phyloP scores from a whole-genome alignment of 37 sponge, comb jelly and placozoan species.

The Halichondria panicea region DNA sequence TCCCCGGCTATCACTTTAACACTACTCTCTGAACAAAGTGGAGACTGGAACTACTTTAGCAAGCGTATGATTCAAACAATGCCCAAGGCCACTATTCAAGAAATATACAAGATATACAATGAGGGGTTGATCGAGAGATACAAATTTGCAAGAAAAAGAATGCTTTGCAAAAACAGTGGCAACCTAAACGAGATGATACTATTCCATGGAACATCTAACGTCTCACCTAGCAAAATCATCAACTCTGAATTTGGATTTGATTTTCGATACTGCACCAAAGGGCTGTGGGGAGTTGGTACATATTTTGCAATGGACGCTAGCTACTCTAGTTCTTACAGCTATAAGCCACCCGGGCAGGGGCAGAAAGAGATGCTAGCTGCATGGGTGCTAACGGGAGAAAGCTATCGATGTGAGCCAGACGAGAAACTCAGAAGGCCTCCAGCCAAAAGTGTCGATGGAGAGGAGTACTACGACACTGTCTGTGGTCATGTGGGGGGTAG shows the following conservation, averaged over 20 bases:
- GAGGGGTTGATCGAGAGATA: slow-evolving; percentile 57
- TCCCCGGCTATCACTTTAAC: too few relatives aligned
- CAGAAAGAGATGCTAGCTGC: slow-evolving; percentile 67
- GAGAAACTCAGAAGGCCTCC: slow-evolving; percentile 17
- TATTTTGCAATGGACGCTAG: slow-evolving; percentile 82
- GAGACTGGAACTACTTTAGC: slow-evolving; percentile 33
- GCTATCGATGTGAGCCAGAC: neutral
- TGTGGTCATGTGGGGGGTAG: slow-evolving; percentile 37
- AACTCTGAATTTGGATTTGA: slow-evolving; percentile 72
- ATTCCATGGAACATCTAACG: slow-evolving; percentile 66
- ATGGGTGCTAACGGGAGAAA: slow-evolving; percentile 51
- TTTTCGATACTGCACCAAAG: slow-evolving; percentile 41
- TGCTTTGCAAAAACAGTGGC: slow-evolving; percentile 40
- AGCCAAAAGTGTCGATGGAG: slow-evolving; percentile 5
- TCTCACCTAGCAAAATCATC: slow-evolving; percentile 39
- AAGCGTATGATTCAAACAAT: slow-evolving; percentile 26
- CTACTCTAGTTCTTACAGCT: slow-evolving; percentile 62
- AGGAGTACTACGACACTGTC: slow-evolving; percentile 67
- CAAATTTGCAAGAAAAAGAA: slow-evolving; percentile 30
- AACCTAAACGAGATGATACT: slow-evolving; percentile 45
- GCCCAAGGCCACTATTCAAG: neutral
- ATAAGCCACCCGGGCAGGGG: neutral
- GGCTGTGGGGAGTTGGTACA: slow-evolving; percentile 68
- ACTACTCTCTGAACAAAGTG: neutral
- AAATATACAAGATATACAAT: slow-evolving; percentile 66